Percentiles rank a stretch among this genome's conserved stretches.
Conservation (phyloP, 2,888 invertebrate genomes). For the Trichopoda pennipes region DNA sequence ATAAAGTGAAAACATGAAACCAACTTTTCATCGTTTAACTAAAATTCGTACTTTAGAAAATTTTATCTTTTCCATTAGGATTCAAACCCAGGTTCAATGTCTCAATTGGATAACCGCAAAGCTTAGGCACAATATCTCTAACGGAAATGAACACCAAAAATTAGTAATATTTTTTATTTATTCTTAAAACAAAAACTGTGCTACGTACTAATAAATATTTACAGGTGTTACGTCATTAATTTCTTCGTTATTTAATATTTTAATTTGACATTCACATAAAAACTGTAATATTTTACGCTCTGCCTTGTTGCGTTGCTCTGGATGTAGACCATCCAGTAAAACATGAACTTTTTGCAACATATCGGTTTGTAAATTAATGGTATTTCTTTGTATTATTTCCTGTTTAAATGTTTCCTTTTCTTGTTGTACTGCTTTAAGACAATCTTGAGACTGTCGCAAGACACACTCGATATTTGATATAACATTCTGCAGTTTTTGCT, state of each 20-base stretch:
- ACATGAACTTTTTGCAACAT: constrained; percentile 72
- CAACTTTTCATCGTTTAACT: no score
- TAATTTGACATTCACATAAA: constrained; percentile 78
- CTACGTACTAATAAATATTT: constrained; percentile 54
- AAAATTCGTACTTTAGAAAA: no score
- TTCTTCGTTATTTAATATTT: constrained; percentile 75
- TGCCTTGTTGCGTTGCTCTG: constrained; percentile 71
- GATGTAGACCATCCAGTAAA: constrained; percentile 72
- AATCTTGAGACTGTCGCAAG: constrained; percentile 75
- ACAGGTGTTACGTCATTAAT: constrained; percentile 74
- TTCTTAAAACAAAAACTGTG: constrained; percentile 29
- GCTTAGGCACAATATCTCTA: neutral
- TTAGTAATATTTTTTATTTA: constrained; percentile 25
- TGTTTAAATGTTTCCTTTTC: constrained; percentile 66
- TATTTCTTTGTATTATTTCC: constrained; percentile 64
- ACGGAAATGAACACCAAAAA: neutral
- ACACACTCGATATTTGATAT: constrained; percentile 76
- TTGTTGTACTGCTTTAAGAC: constrained; percentile 68
- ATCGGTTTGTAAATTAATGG: constrained; percentile 44
- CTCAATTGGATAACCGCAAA: no score
- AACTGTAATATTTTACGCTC: constrained; percentile 78
- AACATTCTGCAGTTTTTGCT: constrained; percentile 72
- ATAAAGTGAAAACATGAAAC: no score
- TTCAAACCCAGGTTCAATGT: no score
- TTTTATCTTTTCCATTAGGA: no score